Evolutionary conservation across 2,888 invertebrate genomes (phyloP).

Genomic region (Drosophila dives): DNA sequence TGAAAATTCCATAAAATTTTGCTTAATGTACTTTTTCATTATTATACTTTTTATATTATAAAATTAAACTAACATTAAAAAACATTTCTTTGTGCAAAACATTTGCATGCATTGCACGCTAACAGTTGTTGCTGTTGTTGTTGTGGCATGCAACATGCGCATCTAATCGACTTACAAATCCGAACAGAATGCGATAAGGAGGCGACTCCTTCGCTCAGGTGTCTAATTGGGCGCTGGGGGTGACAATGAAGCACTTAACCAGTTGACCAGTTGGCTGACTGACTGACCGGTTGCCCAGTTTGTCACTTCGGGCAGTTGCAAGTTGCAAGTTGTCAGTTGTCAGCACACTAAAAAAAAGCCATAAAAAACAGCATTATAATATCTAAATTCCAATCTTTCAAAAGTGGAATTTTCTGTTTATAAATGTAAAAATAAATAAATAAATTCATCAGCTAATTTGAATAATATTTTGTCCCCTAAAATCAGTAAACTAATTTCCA

Average conservation of each 20-base stretch:
- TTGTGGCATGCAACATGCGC: conserved; percentile 6
- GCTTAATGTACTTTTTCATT: no score
- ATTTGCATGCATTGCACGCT: background rate
- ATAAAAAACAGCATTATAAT: background rate
- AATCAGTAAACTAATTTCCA: background rate
- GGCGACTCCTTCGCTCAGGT: conserved; percentile 54
- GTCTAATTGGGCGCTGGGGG: conserved; percentile 80
- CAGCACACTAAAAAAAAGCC: background rate
- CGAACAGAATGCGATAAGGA: conserved; percentile 10
- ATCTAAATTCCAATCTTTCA: background rate
- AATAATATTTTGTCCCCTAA: background rate
- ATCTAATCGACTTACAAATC: conserved; percentile 59
- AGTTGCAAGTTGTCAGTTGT: background rate
- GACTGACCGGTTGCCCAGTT: conserved; percentile 16
- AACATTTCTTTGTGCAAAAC: background rate
- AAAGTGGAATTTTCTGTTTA: background rate
- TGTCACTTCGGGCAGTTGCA: background rate
- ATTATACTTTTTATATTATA: conserved; percentile 14
- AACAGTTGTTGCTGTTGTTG: background rate
- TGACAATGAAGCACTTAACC: conserved; percentile 77
- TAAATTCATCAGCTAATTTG: background rate
- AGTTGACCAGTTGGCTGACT: conserved; percentile 12
- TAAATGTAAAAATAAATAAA: background rate
- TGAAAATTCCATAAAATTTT: no score
- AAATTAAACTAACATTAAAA: background rate